These are phyloP conservation scores for Tethya wilhelma DNA, from an alignment of 37 sponge, comb jelly and placozoan species.

Conservation along the genomic window DNA sequence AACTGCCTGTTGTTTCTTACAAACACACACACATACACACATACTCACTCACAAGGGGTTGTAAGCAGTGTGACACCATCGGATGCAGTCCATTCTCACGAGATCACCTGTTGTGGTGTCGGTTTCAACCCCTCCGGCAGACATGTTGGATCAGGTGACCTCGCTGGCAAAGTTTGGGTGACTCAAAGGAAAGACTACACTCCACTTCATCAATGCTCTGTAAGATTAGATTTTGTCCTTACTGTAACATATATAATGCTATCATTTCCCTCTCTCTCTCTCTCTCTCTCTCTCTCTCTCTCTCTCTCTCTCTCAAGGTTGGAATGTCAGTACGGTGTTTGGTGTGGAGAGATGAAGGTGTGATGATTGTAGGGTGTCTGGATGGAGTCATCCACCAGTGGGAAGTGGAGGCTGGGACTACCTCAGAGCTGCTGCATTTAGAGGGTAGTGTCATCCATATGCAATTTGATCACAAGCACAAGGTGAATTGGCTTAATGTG, in stretches of 20 bases:
- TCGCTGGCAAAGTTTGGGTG: conserved; percentile 62
- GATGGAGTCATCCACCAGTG: conserved; percentile 56
- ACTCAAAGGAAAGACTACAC: background rate
- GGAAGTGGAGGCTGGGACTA: conserved; percentile 6
- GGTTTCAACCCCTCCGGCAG: conserved; percentile 49
- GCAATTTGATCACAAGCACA: conserved; percentile 21
- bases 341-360: conserved; percentile 43
- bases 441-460: conserved; percentile 69
- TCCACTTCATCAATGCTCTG: conserved; percentile 33
- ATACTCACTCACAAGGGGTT: conserved; percentile 14
- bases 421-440: conserved; percentile 11
- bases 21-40: background rate
- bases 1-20: background rate
- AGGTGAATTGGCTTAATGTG: too few species aligned
- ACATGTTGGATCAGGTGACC: conserved; percentile 63
- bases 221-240: background rate
- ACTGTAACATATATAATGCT: too few species aligned
- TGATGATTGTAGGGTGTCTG: conserved; percentile 57
- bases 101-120: conserved; percentile 68
- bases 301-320: too few species aligned
- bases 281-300: too few species aligned
- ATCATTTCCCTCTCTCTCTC: too few species aligned
- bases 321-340: conserved; percentile 68
- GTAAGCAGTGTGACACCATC: background rate
- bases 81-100: conserved; percentile 17